Evolutionary conservation across 2,113 vertebrate genomes (phyloP).

Genomic region (Sorex fumeus): DNA sequence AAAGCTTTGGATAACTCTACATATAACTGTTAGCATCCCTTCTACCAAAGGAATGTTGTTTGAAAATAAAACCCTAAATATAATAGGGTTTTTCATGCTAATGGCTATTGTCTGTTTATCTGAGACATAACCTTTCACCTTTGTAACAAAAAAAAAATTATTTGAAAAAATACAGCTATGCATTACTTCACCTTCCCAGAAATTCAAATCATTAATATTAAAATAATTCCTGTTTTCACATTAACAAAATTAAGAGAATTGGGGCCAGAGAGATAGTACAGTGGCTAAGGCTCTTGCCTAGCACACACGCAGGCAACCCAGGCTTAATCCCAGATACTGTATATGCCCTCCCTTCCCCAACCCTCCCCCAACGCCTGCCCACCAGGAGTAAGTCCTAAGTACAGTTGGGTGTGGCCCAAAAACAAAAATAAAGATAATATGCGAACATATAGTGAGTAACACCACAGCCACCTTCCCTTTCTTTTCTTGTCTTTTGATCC

Average conservation of each 20-base stretch:
- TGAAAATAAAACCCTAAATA: slow-evolving; percentile 37
- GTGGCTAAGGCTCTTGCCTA: too few species aligned
- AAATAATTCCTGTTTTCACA: slow-evolving; percentile 57
- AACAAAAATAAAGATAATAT: neutral
- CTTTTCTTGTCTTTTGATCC: too few species aligned
- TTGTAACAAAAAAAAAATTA: slow-evolving; percentile 30
- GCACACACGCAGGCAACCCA: too few species aligned
- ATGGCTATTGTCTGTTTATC: slow-evolving; percentile 10
- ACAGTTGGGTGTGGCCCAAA: too few species aligned
- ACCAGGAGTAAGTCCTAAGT: too few species aligned
- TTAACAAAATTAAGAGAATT: slow-evolving; percentile 51
- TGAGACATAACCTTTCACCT: slow-evolving; percentile 42
- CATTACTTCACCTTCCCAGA: slow-evolving; percentile 34
- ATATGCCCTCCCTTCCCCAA: too few species aligned
- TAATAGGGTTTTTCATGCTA: slow-evolving; percentile 46
- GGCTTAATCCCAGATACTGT: too few species aligned
- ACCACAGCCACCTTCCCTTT: neutral
- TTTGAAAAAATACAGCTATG: slow-evolving; percentile 11
- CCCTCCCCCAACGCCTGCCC: too few species aligned
- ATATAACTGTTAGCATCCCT: neutral
- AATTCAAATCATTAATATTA: slow-evolving; percentile 52
- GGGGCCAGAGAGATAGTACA: too few species aligned
- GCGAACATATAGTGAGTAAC: neutral
- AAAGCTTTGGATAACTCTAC: slow-evolving; percentile 50
- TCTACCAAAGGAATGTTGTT: slow-evolving; percentile 52